Base-by-base conservation (phyloP, 2,797 vertebrate species). In the Cynopterus sphinx region DNA sequence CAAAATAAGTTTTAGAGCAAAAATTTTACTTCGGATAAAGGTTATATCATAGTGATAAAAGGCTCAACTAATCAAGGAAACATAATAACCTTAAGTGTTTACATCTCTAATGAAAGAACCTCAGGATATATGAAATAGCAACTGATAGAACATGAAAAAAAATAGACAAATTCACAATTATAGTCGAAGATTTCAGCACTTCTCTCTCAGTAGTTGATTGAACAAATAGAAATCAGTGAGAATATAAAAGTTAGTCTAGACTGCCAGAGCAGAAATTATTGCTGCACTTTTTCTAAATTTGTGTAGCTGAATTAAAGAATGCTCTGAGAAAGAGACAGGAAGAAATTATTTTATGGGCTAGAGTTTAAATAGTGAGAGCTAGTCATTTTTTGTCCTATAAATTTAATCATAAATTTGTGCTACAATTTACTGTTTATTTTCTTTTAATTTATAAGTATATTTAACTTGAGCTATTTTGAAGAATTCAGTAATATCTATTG, bases 241-340 rank as follows among this genome's bases (percentile, higher is more conserved):
- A 19, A 70, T 57, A 81, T 93, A 87, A 41, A 92, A 95, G n/a
- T 82, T 87, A 95, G 26, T 7, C 15, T 74, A 68, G 49, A 55
- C 24, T 41, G 43, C n/a, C n/a, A 41, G 39, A 17, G 16, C n/a
- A 81, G 68, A 91, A 87, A 68, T 81, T 6, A 82, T 74, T 31
- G 33, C 49, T 73, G 67, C 0, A 81, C 31, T 74, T 74, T 82
- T 74, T 75, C 79, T 46, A 81, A 87, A 84, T 19, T 3, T 75
- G 28, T 75, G n/a, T 46, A 67, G 68, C 67, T 87, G 33, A 73
- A 82, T 87, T 87, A 75, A 87, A 65, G 39, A 74, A 82, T 73
- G 49, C 49, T 41, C 22, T 95, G 59, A 87, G 65, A 5, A 74
- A 22, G 2, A 6, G 59, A 82, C 26, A 88, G 53, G 36, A 89